phyloP scores from a whole-genome alignment of 2,888 invertebrate genomes.

The Lutraria lutraria region DNA sequence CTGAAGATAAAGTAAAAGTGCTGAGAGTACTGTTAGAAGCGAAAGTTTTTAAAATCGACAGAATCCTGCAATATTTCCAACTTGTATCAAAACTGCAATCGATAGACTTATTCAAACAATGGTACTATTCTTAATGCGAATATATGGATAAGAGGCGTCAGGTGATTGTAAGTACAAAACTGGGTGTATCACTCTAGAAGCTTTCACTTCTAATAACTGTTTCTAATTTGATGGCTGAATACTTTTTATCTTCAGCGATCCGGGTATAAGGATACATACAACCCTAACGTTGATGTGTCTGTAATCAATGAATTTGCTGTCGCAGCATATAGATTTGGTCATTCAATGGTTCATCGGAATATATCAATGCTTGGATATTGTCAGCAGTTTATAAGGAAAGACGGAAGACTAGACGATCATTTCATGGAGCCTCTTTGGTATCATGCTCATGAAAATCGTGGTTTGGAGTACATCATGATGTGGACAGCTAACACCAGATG shows the following conservation, averaged over 20 bases:
- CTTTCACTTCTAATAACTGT: no score
- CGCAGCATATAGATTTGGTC: constrained; percentile 26
- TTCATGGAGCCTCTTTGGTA: constrained; percentile 34
- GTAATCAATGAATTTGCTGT: constrained; percentile 37
- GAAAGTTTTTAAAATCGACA: no score
- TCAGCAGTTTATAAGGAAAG: not conserved
- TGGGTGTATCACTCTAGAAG: no score
- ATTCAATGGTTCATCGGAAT: constrained; percentile 27
- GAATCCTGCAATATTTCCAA: no score
- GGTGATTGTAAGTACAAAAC: no score
- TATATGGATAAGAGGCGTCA: no score
- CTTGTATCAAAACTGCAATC: no score
- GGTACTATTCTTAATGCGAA: no score
- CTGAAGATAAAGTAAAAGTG: no score
- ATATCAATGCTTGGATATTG: constrained; percentile 32
- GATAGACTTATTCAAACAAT: no score
- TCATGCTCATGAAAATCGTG: constrained; percentile 11
- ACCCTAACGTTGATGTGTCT: not conserved
- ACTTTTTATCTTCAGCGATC: constrained; percentile 10
- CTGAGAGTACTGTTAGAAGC: no score
- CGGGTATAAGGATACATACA: constrained; percentile 47
- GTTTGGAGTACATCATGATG: constrained; percentile 24
- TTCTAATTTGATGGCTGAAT: no score
- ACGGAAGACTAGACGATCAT: not conserved
- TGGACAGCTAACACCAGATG: constrained; percentile 17